A percentile compares a stretch with the other conserved stretches of the same genome.
Evolutionary conservation across 2,888 invertebrate genomes (phyloP).

Genomic region (Timema cristinae): DNA sequence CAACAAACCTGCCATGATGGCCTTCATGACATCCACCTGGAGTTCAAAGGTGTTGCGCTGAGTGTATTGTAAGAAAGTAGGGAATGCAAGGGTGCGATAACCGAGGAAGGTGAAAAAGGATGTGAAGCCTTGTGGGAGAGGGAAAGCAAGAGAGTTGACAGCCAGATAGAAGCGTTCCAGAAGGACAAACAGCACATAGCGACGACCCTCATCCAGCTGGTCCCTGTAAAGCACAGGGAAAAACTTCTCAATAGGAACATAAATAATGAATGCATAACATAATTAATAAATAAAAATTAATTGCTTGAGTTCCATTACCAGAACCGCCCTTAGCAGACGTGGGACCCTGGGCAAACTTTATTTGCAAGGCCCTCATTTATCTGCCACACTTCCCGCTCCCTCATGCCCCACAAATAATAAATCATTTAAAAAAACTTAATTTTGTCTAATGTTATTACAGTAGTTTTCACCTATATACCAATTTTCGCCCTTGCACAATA

Average conservation of each 20-base stretch:
- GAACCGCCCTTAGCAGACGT: too few species aligned
- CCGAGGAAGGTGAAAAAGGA: slow-evolving; percentile 87
- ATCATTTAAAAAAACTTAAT: too few species aligned
- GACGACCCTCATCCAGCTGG: slow-evolving; percentile 65
- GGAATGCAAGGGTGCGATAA: slow-evolving; percentile 70
- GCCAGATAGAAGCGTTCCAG: slow-evolving; percentile 79
- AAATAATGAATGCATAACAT: too few species aligned
- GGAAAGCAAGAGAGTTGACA: slow-evolving; percentile 74
- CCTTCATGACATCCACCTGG: slow-evolving; percentile 83
- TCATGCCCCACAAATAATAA: too few species aligned
- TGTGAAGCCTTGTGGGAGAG: slow-evolving; percentile 80
- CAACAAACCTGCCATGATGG: slow-evolving; percentile 67
- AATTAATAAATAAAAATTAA: too few species aligned
- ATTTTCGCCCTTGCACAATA: too few species aligned
- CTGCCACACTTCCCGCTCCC: too few species aligned
- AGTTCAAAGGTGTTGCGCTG: slow-evolving; percentile 79
- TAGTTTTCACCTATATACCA: too few species aligned
- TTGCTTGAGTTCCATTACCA: too few species aligned
- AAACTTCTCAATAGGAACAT: not conserved
- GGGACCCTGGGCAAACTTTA: too few species aligned
- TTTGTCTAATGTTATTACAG: too few species aligned
- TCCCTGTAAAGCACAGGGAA: slow-evolving; percentile 55
- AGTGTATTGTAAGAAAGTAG: slow-evolving; percentile 79
- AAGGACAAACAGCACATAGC: slow-evolving; percentile 68
- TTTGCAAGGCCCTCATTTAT: too few species aligned